These are phyloP conservation scores for Sciurus vulgaris DNA, from an alignment of 2,797 vertebrate genomes.

Conservation along the genomic window DNA sequence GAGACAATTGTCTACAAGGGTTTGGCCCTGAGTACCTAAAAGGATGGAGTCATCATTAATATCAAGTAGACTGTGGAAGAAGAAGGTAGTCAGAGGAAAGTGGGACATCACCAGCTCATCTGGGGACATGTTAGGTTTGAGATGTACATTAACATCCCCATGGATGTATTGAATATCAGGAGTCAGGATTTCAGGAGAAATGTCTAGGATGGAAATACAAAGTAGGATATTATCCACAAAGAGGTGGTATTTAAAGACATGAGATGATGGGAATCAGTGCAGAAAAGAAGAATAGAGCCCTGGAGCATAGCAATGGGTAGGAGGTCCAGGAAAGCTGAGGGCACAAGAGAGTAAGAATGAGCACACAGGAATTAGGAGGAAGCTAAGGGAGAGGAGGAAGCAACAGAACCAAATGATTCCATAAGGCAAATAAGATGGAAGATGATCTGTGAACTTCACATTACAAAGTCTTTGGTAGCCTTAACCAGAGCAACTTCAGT, in stretches of 20 bases:
- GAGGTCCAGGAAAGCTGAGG: fast-evolving
- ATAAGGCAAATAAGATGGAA: background rate
- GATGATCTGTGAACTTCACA: background rate
- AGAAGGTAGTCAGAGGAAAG: background rate
- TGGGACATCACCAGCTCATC: background rate
- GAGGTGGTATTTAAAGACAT: background rate
- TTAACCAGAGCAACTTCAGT: background rate
- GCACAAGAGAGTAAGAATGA: background rate
- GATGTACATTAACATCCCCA: background rate
- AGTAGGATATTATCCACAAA: background rate
- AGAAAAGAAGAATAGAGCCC: background rate
- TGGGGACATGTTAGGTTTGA: background rate
- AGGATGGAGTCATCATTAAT: background rate
- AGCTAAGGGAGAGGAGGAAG: background rate
- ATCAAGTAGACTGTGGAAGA: background rate
- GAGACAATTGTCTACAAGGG: background rate
- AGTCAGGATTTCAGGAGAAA: background rate
- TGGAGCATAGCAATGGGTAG: background rate
- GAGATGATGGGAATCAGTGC: background rate
- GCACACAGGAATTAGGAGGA: background rate
- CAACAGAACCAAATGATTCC: background rate
- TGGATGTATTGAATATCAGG: background rate
- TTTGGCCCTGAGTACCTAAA: background rate
- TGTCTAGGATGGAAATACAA: background rate
- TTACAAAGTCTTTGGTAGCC: background rate